Evolutionary conservation across 23 tunicate species (phyloP), one percentile per base, ranked within the genome.

Genomic region (Botrylloides violaceus): DNA sequence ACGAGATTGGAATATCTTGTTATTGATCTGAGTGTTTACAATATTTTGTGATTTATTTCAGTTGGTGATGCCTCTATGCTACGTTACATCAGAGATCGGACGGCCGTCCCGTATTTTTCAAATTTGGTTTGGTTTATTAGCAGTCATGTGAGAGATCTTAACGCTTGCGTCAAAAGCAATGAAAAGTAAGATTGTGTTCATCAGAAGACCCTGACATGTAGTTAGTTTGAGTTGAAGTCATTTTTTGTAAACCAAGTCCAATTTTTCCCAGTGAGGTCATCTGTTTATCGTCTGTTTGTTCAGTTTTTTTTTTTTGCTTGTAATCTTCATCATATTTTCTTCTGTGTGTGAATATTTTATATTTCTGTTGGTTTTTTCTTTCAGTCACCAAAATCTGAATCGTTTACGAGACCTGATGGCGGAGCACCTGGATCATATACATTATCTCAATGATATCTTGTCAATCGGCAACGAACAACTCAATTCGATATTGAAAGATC

Each of bases 91-190:
- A 66, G 83, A 33, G 98, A 93, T 65, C 79, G 84, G 56, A 93
- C 98, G 4, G 98, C 92, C 33, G 93, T 77, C 23, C 98, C 98
- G 1, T 93, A 93, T 49, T 93, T 93, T 68, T 93, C 98, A 25
- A 86, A 93, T 62, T 84, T 93, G 5, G 85, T 83, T 20, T 93
- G 88, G 97, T 90, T 90, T 33, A 90, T 90, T 25, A 88, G 92
- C 15, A 77, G 83, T 38, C 97, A 90, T 75, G 97, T 90, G 29
- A 31, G 90, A 55, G 75, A 83, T 37, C 82, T 90, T 32, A 87
- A 90, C 57, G 53, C 60, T 15, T 90, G 97, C 66, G 90, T 83
- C 2, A 77, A 84, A 18, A 74, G 59, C 23, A 80, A 90, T 70
- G 72, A 66, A 35, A 76, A 90, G 97, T 90, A 75, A 78, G 96